Conservation (phyloP, 2,113 vertebrate genomes). For the Heteronetta atricapilla region DNA sequence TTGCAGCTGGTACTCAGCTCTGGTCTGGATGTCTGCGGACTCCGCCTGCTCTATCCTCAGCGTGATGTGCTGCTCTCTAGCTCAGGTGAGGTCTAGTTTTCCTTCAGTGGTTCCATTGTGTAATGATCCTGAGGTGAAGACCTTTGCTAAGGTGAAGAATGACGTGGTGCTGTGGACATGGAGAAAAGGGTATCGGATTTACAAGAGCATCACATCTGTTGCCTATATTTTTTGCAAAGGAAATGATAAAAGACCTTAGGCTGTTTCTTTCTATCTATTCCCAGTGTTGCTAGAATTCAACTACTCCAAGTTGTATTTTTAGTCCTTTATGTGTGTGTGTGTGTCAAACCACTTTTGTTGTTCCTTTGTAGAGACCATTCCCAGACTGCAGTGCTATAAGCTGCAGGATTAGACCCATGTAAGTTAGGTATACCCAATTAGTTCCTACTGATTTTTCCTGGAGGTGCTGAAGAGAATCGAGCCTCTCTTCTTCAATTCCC, state of each 20-base stretch:
- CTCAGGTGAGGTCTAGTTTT: constrained; percentile 63
- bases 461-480: neutral
- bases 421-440: neutral
- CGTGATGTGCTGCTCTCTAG: constrained; percentile 44
- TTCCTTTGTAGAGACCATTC: neutral
- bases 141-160: neutral
- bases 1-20: constrained; percentile 69
- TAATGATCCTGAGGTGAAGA: neutral
- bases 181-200: neutral
- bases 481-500: neutral
- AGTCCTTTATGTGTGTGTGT: neutral
- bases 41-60: constrained; percentile 73
- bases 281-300: neutral
- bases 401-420: neutral
- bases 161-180: neutral
- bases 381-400: neutral
- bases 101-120: neutral
- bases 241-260: neutral
- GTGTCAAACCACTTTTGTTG: neutral
- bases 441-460: neutral
- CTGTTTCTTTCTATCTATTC: neutral
- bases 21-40: constrained; percentile 75
- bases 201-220: neutral
- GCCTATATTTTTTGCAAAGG: neutral
- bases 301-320: neutral